These are phyloP conservation scores for Lepeophtheirus nordmannii DNA, from an alignment of 2,888 invertebrate genomes.

Conservation along the genomic window DNA sequence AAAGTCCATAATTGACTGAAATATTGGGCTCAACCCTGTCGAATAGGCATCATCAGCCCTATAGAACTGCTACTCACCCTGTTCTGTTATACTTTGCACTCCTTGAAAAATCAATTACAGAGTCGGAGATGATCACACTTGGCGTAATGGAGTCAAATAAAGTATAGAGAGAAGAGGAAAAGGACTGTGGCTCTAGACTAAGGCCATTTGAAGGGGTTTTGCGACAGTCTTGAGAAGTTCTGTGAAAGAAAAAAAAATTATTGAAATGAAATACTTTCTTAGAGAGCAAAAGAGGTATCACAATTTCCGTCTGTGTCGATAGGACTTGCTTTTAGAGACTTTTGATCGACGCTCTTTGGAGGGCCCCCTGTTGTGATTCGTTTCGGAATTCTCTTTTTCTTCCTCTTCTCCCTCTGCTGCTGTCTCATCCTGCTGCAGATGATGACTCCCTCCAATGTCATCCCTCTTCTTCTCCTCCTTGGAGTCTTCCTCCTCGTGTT, in stretches of 20 bases:
- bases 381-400: not conserved
- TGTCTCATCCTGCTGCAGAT: not conserved
- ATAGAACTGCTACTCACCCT: not conserved
- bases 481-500: no score
- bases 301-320: not conserved
- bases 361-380: not conserved
- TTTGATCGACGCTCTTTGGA: not conserved
- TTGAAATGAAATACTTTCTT: constrained; percentile 13
- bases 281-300: not conserved
- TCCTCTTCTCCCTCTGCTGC: not conserved
- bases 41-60: no score
- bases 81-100: no score
- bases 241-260: no score
- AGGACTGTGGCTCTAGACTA: not conserved
- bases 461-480: no score
- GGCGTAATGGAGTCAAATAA: not conserved
- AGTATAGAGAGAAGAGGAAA: not conserved
- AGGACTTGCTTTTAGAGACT: no score
- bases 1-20: no score
- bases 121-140: not conserved
- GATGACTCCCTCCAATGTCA: no score
- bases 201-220: constrained; percentile 16
- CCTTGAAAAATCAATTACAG: constrained; percentile 11
- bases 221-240: not conserved
- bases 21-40: no score